These are phyloP conservation scores for Malachius bipustulatus DNA, from an alignment of 2,888 invertebrate species.

Conservation along the genomic window DNA sequence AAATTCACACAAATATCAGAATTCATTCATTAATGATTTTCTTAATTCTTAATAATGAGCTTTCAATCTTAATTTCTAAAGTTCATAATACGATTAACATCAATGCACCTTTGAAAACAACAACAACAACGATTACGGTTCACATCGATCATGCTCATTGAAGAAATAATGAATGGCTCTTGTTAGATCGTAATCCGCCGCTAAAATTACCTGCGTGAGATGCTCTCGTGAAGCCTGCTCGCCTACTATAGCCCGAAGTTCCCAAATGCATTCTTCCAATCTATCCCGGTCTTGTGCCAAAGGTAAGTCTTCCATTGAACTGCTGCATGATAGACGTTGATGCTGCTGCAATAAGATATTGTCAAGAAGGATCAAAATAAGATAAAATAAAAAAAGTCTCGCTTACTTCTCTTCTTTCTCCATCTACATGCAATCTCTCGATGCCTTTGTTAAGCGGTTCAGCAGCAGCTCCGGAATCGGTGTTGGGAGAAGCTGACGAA, in stretches of 20 bases:
- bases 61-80: too few species aligned
- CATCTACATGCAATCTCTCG: slow-evolving; percentile 3
- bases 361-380: too few species aligned
- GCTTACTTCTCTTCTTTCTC: slow-evolving; percentile 1
- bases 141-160: too few species aligned
- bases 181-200: slow-evolving; percentile 47
- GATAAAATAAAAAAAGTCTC: slow-evolving; percentile 8
- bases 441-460: slow-evolving; percentile 17
- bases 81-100: too few species aligned
- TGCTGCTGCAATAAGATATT: slow-evolving; percentile 4
- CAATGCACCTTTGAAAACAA: too few species aligned
- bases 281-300: slow-evolving; percentile 30
- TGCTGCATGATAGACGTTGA: not conserved
- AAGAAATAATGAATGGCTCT: slow-evolving; percentile 46
- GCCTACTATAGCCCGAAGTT: slow-evolving; percentile 43
- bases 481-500: slow-evolving; percentile 17
- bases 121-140: too few species aligned
- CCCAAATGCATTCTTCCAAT: slow-evolving; percentile 39
- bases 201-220: slow-evolving; percentile 41
- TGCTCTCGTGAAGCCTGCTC: slow-evolving; percentile 40
- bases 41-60: too few species aligned
- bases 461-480: slow-evolving; percentile 21
- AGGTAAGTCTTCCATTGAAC: slow-evolving; percentile 28
- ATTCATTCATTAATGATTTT: too few species aligned
- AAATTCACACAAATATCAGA: too few species aligned